phyloP scores from a whole-genome alignment of 2,797 vertebrate genomes.

The Anguilla pacifica region DNA sequence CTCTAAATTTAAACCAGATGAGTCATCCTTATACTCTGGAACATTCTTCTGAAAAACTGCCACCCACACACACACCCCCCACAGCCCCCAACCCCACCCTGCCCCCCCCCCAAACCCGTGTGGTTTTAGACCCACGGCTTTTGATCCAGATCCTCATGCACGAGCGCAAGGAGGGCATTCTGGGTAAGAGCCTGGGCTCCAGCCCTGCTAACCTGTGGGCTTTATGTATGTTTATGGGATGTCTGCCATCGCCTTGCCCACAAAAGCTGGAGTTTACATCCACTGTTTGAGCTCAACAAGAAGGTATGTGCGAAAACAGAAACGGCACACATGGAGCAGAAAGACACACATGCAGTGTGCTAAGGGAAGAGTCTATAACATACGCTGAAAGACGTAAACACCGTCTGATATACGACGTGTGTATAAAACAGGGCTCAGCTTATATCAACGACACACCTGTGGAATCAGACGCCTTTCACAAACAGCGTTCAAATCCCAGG shows the following conservation, averaged over 20 bases:
- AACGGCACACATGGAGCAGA: neutral
- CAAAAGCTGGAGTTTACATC: neutral
- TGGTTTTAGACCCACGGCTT: neutral
- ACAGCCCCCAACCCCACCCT: neutral
- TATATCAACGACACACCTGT: neutral
- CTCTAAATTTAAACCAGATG: neutral
- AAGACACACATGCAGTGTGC: neutral
- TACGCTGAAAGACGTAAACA: neutral
- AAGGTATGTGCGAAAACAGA: neutral
- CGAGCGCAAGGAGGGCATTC: neutral
- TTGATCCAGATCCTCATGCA: neutral
- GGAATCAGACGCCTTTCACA: neutral
- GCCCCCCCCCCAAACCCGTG: neutral
- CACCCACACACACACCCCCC: neutral
- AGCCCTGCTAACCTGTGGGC: neutral
- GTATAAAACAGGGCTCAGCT: neutral
- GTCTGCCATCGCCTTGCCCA: neutral
- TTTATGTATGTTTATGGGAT: neutral
- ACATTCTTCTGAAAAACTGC: neutral
- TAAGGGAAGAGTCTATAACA: neutral
- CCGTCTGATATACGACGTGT: neutral
- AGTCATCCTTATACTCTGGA: neutral
- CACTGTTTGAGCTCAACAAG: neutral
- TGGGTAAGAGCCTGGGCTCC: neutral
- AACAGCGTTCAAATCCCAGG: neutral